Conservation (phyloP, 2,113 vertebrate species). For the Otolemur garnettii region DNA sequence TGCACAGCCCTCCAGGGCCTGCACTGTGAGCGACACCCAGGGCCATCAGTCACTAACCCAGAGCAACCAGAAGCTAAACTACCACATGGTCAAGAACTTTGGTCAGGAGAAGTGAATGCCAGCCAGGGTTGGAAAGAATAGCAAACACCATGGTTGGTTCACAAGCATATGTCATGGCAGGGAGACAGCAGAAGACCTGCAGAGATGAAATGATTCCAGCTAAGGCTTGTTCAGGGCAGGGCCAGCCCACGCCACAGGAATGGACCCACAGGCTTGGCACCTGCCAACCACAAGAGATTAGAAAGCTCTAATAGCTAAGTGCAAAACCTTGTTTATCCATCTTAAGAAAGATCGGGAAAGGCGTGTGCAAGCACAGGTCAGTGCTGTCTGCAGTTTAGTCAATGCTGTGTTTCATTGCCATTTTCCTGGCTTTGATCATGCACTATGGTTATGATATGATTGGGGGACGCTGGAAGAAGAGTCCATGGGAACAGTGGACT, state of each 20-base stretch:
- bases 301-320: background rate
- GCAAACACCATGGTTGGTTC: accelerated
- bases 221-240: too few relatives aligned
- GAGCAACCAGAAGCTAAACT: background rate
- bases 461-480: background rate
- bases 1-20: background rate
- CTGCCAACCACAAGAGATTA: accelerated
- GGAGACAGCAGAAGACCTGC: accelerated
- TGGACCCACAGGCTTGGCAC: background rate
- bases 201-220: background rate
- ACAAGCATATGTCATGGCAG: background rate
- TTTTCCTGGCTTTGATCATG: background rate
- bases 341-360: background rate
- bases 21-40: background rate
- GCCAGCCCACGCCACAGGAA: accelerated
- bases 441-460: background rate
- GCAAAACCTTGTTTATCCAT: background rate
- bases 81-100: background rate
- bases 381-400: background rate
- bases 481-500: background rate
- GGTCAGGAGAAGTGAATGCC: background rate
- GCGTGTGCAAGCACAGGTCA: background rate
- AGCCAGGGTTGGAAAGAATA: background rate
- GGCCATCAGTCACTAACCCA: background rate
- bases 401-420: accelerated